Evolutionary conservation across 2,797 vertebrate genomes (phyloP), one percentile per base, ranked within the genome.

Genomic region (Aeoliscus strigatus): DNA sequence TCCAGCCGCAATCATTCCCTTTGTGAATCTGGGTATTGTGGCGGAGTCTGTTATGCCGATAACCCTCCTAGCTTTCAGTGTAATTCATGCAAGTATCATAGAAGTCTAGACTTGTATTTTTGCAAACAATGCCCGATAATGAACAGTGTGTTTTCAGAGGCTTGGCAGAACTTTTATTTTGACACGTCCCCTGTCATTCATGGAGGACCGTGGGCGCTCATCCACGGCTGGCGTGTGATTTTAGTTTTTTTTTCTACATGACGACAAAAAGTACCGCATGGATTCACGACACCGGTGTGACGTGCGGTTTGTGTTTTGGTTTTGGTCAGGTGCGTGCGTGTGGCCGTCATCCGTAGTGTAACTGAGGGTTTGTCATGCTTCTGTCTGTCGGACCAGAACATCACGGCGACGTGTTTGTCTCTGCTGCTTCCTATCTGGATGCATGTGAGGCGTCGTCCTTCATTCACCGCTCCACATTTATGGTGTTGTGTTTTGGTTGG

Each of bases 41-140:
- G 79, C 66, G 55, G 73, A 66, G 80, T 74, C 82, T 80, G 82
- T 79, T 82, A 78, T 83, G 73, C 65, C 73, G 81, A 81, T 83
- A 81, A 82, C 86, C 86, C 84, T 84, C 60, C 73, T 83, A 77
- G 85, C 75, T 83, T 85, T 90, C 84, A 89, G 85, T 79, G 87
- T 90, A 90, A 92, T 88, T 90, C 91, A 89, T 91, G 79, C 90
- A 86, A 87, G 83, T 89, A 81, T 90, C 86, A 88, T 88, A 81
- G 84, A 87, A 89, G 92, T 93, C 93, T 93, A 91, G 90, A 88
- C 86, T 82, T 44, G 53, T 71, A 72, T 58, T 76, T 70, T 81
- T 71, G 82, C 81, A 89, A 88, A 89, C 87, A 86, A 86, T 75
- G 61, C 52, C 52, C 51, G 67, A 81, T 83, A 87, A 84, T 70